Evolutionary conservation across 2,113 vertebrate species (phyloP), one percentile per base, ranked within the genome.

Genomic region (Chloebia gouldiae): DNA sequence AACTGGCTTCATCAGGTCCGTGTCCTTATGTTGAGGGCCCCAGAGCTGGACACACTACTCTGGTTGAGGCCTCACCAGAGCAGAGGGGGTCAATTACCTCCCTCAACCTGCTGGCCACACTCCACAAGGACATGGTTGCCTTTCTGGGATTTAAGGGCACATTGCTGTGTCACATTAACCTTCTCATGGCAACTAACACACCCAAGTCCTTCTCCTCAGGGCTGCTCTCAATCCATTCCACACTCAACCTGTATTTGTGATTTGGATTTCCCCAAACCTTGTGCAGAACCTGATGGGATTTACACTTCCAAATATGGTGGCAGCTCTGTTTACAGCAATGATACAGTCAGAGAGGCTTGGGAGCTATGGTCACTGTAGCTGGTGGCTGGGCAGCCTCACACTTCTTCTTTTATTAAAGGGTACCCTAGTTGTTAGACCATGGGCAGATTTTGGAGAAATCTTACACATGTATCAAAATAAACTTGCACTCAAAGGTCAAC

Each of bases 231-330:
- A 7, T 30, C 9, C 9, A 4, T 69, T 69, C 63, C 19, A 49
- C 0, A 0, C 12, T n/a, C 15, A 56, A 4, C 12, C 22, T 31
- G 6, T 28, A 24, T 42, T 49, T 40, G 15, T 70, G 42, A 35
- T 27, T 63, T 47, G 49, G 56, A 63, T 56, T 54, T 54, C 54
- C 54, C 31, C 49, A 35, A 20, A 15, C 15, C 12, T 69, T 15
- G 6, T 24, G 18, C 40, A 63, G 35, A 66, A 42, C 18, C n/a
- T 45, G 13, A n/a, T 40, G 23, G 40, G 15, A 61, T 60, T 25
- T 31, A 3, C 11, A 2, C 65, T 90, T 87, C 75, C 44, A 71
- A 63, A 39, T 3, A 11, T 9, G 15, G 30, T 13, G 20, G 23
- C 70, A 86, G 50, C 37, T 73, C 37, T n/a, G 28, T 70, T 86